phyloP scores from a whole-genome alignment of 2,113 vertebrate species.

The Meriones unguiculatus region DNA sequence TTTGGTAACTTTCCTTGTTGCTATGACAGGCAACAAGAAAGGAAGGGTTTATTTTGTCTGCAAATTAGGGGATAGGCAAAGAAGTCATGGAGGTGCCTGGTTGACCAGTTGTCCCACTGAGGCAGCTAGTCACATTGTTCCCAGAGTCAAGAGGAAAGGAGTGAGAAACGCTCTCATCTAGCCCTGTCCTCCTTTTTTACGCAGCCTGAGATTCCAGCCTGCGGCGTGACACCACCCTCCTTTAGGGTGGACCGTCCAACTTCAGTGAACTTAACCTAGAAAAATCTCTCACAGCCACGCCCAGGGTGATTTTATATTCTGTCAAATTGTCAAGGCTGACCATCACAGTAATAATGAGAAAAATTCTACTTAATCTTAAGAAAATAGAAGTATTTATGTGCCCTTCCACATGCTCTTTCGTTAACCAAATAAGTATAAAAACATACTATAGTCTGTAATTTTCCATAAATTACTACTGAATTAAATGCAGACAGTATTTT shows the following conservation, averaged over 20 bases:
- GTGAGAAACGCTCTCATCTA: not conserved
- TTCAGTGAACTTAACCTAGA: not conserved
- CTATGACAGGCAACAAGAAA: not conserved
- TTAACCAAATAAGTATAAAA: conserved; percentile 49
- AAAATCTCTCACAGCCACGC: not conserved
- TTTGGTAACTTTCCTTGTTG: not conserved
- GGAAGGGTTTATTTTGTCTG: not conserved
- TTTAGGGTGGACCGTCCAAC: not conserved
- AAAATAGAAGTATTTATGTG: not conserved
- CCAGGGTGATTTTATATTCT: not conserved
- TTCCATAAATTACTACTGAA: conserved; percentile 35
- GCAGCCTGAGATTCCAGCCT: not conserved
- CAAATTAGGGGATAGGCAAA: not conserved
- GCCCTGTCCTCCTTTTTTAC: not conserved
- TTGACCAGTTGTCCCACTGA: not conserved
- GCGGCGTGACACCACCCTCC: not conserved
- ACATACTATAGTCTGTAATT: not conserved
- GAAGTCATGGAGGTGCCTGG: not conserved
- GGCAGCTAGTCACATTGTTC: not conserved
- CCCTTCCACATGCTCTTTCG: not conserved
- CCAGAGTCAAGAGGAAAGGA: not conserved
- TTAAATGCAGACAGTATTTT: not conserved
- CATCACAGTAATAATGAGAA: not conserved
- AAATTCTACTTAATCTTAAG: conserved; percentile 61
- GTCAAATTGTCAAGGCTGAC: not conserved